phyloP scores from a whole-genome alignment of 2,888 invertebrate species.

The Encarsia formosa region DNA sequence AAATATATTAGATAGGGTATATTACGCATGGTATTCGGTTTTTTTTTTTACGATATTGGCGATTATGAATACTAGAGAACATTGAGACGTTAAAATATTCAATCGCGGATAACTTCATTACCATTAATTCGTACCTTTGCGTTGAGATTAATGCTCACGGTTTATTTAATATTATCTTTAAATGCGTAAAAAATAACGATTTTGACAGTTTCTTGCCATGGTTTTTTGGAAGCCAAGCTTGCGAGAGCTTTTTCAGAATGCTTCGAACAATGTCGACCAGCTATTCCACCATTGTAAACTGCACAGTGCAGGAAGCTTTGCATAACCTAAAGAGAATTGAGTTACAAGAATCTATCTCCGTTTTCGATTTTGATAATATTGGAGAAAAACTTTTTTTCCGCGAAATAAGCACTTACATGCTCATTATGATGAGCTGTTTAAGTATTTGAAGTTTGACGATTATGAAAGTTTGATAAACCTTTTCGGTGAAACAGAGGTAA shows the following conservation, averaged over 20 bases:
- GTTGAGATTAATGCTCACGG: slow-evolving; percentile 29
- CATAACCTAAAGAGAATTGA: neutral
- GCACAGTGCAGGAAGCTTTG: neutral
- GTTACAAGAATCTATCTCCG: neutral
- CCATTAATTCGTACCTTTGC: slow-evolving; percentile 17
- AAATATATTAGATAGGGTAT: neutral
- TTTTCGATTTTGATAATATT: neutral
- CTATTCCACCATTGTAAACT: slow-evolving; percentile 1
- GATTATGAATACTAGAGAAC: neutral
- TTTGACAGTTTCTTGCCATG: neutral
- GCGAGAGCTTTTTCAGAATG: neutral
- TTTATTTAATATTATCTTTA: neutral
- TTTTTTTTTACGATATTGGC: slow-evolving; percentile 2
- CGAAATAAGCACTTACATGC: neutral
- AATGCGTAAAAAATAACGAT: neutral
- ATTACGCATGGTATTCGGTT: neutral
- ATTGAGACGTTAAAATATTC: too few species aligned
- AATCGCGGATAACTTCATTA: neutral
- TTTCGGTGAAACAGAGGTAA: neutral
- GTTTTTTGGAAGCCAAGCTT: neutral
- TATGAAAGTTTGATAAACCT: neutral
- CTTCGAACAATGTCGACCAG: neutral
- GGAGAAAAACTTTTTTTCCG: too few species aligned
- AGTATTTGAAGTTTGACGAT: neutral
- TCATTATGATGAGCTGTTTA: neutral